Percentiles rank a stretch among this genome's conserved stretches.
phyloP scores from a whole-genome alignment of 2,797 vertebrate genomes.

The Sphaeramia orbicularis region DNA sequence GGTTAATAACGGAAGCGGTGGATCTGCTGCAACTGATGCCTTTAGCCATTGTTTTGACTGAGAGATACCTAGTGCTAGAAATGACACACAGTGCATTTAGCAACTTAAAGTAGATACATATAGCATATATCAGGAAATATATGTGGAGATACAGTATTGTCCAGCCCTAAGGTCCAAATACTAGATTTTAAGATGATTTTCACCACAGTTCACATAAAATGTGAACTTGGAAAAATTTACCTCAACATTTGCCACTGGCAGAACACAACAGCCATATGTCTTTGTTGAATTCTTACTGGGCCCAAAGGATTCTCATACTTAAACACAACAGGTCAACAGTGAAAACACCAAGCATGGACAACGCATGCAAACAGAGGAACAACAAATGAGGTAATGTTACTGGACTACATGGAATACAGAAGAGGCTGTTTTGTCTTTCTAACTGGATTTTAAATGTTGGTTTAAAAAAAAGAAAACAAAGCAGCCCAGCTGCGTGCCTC shows the following conservation, averaged over 20 bases:
- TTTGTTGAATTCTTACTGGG: neutral
- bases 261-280: neutral
- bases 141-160: neutral
- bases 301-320: neutral
- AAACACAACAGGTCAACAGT: conserved; percentile 9
- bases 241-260: neutral
- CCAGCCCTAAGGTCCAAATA: neutral
- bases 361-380: conserved; percentile 46
- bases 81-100: no score
- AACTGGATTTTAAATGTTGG: conserved; percentile 51
- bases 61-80: no score
- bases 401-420: conserved; percentile 25
- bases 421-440: conserved; percentile 45
- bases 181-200: neutral
- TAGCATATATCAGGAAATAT: no score
- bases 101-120: no score
- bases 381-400: conserved; percentile 5
- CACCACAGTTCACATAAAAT: no score
- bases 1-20: no score
- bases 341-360: conserved; percentile 25
- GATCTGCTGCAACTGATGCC: no score
- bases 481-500: conserved; percentile 58
- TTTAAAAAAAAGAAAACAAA: conserved; percentile 43
- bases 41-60: no score
- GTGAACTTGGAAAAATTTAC: neutral